Evolutionary conservation across 2,797 vertebrate genomes (phyloP), one percentile per base, ranked within the genome.

Genomic region (Rhinatrema bivittatum): DNA sequence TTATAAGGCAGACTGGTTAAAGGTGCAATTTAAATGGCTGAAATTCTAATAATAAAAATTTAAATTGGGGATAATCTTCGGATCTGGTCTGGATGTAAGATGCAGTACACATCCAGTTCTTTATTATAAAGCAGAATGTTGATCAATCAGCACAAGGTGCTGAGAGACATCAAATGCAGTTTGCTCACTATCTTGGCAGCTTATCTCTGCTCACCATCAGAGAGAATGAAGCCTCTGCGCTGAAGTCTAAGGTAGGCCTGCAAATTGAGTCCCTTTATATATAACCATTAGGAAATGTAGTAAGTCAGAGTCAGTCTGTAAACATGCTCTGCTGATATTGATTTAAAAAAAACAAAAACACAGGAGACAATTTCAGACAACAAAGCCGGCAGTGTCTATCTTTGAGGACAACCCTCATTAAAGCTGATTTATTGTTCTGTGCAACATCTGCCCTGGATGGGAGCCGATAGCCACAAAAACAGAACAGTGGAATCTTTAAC

Each of bases 241-340:
- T n/a, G n/a, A n/a, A 46, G 18, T 29, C 10, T 32, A 11, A 52
- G 49, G 35, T 6, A 30, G 27, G n/a, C 5, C 36, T 26, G 36
- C 45, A 56, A 45, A 40, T 6, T 25, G 23, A 50, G 14, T 13
- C 10, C 10, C 7, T 39, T 25, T 22, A 23, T 32, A 33, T 25
- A 19, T 5, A 31, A 31, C 35, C 52, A 42, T 38, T 46, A 52
- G 55, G 25, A 5, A 10, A 43, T 9, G 23, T 9, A 32, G 19
- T 44, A 51, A 52, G 60, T 54, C 35, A 40, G 23, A 38, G 10
- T 32, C 31, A 42, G 21, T 44, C 50, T 62, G 37, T 24, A 53
- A 56, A 62, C 23, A 11, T 21, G 28, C 12, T 9, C 29, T 18
- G 1, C 0, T 37, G 42, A 31, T 42, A 54, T 39, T 35, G 20